Percentiles rank a stretch among this genome's conserved stretches.
Conservation (phyloP, 64 coral and sea anemone species). For the Astreopora myriophthalma region DNA sequence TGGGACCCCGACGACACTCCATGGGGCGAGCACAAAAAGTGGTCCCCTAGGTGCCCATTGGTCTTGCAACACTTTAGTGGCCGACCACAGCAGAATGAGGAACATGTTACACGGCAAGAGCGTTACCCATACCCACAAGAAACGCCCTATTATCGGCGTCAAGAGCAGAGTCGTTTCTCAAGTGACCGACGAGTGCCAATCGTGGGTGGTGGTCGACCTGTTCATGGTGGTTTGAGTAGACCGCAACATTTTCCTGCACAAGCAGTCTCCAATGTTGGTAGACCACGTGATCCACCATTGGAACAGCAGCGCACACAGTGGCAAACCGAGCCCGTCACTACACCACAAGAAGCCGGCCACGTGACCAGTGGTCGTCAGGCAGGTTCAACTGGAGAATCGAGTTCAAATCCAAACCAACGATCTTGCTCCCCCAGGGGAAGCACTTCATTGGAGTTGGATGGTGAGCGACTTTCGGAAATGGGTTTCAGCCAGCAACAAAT, state of each 20-base stretch:
- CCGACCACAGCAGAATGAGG: not conserved
- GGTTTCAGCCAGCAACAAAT: slow-evolving; percentile 69
- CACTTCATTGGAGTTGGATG: slow-evolving; percentile 31
- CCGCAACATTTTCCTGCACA: not conserved
- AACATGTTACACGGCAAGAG: slow-evolving; percentile 27
- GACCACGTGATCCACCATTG: not conserved
- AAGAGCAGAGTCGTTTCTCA: not conserved
- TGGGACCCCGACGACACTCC: slow-evolving; percentile 96
- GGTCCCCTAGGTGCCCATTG: slow-evolving; percentile 79
- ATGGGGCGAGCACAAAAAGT: slow-evolving; percentile 90
- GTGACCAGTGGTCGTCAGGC: not conserved
- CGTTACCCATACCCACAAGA: not conserved
- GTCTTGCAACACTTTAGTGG: slow-evolving; percentile 68
- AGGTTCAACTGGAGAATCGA: not conserved
- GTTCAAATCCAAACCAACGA: not conserved
- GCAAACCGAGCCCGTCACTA: not conserved
- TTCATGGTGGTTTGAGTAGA: not conserved
- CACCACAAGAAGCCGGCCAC: not conserved
- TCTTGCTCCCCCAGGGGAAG: not conserved
- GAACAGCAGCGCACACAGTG: not conserved
- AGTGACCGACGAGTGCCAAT: not conserved
- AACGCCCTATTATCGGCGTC: not conserved
- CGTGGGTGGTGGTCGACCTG: not conserved
- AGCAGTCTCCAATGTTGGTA: not conserved
- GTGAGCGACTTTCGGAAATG: slow-evolving; percentile 53